Conservation (phyloP, 2,888 invertebrate genomes). For the Tillus elongatus region DNA sequence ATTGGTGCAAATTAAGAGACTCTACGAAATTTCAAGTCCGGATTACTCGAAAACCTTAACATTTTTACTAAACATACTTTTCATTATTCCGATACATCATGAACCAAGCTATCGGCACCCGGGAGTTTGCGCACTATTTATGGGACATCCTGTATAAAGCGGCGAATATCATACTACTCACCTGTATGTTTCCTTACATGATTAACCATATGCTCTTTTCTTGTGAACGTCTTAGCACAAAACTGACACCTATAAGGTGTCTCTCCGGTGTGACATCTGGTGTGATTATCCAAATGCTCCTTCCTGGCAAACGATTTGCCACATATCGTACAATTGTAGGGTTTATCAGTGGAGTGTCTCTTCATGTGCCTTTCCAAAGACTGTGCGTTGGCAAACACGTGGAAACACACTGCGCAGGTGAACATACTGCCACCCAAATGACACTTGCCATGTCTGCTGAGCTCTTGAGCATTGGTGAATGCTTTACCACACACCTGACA, state of each 20-base stretch:
- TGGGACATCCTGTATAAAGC: too few relatives aligned
- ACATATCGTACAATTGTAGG: slow-evolving; percentile 76
- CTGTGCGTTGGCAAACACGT: slow-evolving; percentile 64
- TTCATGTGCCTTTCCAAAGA: slow-evolving; percentile 70
- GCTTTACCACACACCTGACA: slow-evolving; percentile 73
- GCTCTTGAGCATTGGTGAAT: slow-evolving; percentile 68
- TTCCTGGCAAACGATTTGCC: slow-evolving; percentile 80
- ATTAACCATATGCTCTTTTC: slow-evolving; percentile 72
- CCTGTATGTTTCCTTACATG: slow-evolving; percentile 69
- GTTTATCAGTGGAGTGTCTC: slow-evolving; percentile 73
- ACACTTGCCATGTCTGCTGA: slow-evolving; percentile 75
- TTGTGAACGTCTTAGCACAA: slow-evolving; percentile 67
- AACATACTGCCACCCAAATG: slow-evolving; percentile 72
- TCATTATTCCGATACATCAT: too few relatives aligned
- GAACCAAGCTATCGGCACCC: too few relatives aligned
- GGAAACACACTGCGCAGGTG: slow-evolving; percentile 63
- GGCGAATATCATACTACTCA: too few relatives aligned
- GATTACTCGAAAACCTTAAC: too few relatives aligned
- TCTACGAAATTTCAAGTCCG: too few relatives aligned
- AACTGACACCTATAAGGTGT: slow-evolving; percentile 68
- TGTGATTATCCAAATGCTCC: slow-evolving; percentile 79
- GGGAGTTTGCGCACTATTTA: too few relatives aligned
- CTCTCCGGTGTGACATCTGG: slow-evolving; percentile 69
- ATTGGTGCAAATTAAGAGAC: too few relatives aligned
- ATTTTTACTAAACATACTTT: too few relatives aligned